Evolutionary conservation across 2,888 invertebrate genomes (phyloP).

Genomic region (Anoplius nigerrimus): DNA sequence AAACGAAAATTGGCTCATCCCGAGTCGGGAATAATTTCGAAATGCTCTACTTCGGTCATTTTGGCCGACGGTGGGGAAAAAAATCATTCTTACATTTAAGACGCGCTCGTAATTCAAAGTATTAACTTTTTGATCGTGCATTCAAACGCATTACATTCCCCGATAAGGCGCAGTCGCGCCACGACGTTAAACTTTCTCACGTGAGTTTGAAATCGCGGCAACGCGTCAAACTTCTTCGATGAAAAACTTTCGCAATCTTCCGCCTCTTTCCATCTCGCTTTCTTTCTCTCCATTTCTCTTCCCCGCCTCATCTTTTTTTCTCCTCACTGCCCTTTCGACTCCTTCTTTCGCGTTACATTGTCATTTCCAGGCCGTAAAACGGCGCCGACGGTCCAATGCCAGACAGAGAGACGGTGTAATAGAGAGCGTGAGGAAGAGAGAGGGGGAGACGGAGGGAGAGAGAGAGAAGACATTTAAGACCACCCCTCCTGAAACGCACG

Average conservation of each 20-base stretch:
- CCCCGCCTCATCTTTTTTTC: constrained; percentile 12
- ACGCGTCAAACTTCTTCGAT: constrained; percentile 55
- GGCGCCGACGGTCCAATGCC: constrained; percentile 1
- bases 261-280: constrained; percentile 24
- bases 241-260: constrained; percentile 64
- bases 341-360: neutral
- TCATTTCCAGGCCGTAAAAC: constrained; percentile 2
- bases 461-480: no score
- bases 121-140: no score
- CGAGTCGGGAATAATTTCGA: no score
- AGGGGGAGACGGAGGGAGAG: no score
- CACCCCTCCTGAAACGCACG: neutral
- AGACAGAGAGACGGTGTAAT: no score
- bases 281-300: constrained; percentile 13
- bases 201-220: constrained; percentile 57
- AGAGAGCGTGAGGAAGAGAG: no score
- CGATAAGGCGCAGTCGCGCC: constrained; percentile 5
- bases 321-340: neutral
- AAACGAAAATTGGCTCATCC: no score
- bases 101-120: no score
- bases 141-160: neutral
- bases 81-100: no score
- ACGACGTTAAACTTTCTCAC: constrained; percentile 12
- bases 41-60: no score
- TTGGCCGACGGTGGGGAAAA: no score